Conservation (phyloP, 2,797 vertebrate species). For the Galagoides demidoff region DNA sequence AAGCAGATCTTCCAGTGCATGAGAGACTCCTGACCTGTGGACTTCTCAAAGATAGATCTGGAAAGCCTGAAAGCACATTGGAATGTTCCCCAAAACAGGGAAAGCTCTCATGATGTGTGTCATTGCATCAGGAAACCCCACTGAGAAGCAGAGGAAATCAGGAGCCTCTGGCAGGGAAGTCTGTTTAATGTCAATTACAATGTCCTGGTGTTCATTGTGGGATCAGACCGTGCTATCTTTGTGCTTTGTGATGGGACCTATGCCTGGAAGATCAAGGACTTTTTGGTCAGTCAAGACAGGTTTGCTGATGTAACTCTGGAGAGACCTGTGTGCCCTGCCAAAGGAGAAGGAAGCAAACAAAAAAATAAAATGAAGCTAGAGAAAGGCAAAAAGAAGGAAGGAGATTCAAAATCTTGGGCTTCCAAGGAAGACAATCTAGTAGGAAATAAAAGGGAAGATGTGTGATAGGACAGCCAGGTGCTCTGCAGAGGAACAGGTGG, state of each 20-base stretch:
- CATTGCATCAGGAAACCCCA: conserved; percentile 93
- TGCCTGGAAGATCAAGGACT: conserved; percentile 98
- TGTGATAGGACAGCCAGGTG: conserved; percentile 83
- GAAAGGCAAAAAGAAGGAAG: conserved; percentile 86
- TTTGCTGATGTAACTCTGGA: conserved; percentile 96
- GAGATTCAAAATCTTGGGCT: conserved; percentile 74
- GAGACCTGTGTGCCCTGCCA: conserved; percentile 95
- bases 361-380: conserved; percentile 88
- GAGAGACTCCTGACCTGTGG: conserved; percentile 92
- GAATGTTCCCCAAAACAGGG: conserved; percentile 94
- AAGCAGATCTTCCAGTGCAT: conserved; percentile 96
- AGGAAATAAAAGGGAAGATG: conserved; percentile 88
- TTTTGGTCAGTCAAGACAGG: conserved; percentile 92
- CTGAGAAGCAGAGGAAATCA: conserved; percentile 95
- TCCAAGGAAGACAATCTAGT: conserved; percentile 85
- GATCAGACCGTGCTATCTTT: conserved; percentile 95
- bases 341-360: conserved; percentile 87
- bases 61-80: conserved; percentile 94
- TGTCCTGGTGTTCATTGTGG: conserved; percentile 96
- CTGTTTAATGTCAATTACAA: conserved; percentile 98
- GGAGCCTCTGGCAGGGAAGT: conserved; percentile 95
- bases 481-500: not conserved
- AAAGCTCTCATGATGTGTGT: conserved; percentile 97
- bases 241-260: conserved; percentile 95
- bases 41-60: conserved; percentile 94